Base-by-base conservation (phyloP, 2,888 invertebrate genomes). In the Fabriciana adippe region DNA sequence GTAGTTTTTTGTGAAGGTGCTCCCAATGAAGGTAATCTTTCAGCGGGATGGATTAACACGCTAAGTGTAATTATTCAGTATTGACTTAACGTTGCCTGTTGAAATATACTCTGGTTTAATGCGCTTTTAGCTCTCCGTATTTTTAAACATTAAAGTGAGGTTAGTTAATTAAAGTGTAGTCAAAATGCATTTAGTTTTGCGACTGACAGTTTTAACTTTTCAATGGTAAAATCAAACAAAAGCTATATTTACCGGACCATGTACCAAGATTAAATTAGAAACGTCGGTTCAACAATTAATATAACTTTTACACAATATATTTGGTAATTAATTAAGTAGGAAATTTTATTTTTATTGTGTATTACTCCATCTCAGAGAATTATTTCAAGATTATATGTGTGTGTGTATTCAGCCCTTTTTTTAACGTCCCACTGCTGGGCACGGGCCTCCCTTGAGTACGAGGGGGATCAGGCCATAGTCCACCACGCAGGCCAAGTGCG, bases 1-100 rank as follows among this genome's bases (percentile, higher is more conserved):
- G 70, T 74, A 73, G 72, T 74, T 74, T 74, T 73, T 71, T 71
- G 64, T 55, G 41, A 62, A 71, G 69, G 65, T 67, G 62, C 57
- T 50, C 55, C 35, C 18, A 53, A 31, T 63, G 50, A 57, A 51
- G 69, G 54, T 67, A 65, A 69, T 71, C 55, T 59, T 67, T 71
- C 69, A 62, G 62, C 57, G 41, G 47, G 57, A 45, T 51, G 67
- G 67, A 64, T 71, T 69, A 71, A 55, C 45, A 18, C 45, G 60
- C 16, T 61, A 45, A 64, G 56, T 26, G 68, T 60, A 51, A 64
- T 69, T 72, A 64, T 60, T 67, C 67, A 69, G 69, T 70, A 71
- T 71, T 69, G 67, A 18, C 55, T 61, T 61, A 61, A 50, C n/a
- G 14, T 51, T 61, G 26, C 45, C 31, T 18, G 31, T 26, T 51